Percentiles rank a stretch among this genome's conserved stretches.
These are phyloP conservation scores for Molossus molossus DNA, from an alignment of 2,797 vertebrate species.

Conservation along the genomic window DNA sequence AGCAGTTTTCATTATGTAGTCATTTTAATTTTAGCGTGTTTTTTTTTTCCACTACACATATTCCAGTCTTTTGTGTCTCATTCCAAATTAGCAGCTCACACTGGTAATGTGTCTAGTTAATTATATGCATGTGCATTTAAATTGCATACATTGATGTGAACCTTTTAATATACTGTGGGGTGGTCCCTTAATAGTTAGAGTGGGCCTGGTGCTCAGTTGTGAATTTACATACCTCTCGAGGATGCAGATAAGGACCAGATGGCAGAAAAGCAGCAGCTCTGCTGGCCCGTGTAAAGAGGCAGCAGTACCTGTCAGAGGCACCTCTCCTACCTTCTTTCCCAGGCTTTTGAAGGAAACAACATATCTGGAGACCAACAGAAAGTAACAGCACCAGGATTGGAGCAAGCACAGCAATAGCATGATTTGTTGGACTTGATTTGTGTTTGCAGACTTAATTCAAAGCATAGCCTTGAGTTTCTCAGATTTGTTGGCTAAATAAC, in stretches of 20 bases:
- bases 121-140: slow-evolving; percentile 81
- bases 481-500: not conserved
- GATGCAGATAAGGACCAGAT: slow-evolving; percentile 69
- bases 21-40: slow-evolving; percentile 77
- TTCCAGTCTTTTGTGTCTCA: slow-evolving; percentile 74
- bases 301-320: not conserved
- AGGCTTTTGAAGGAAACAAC: not conserved
- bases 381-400: not conserved
- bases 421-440: not conserved
- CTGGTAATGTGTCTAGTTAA: slow-evolving; percentile 78
- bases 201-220: slow-evolving; percentile 65
- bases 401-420: not conserved
- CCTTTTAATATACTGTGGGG: slow-evolving; percentile 85
- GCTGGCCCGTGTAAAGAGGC: slow-evolving; percentile 41
- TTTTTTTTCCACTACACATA: slow-evolving; percentile 64
- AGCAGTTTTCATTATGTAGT: slow-evolving; percentile 80
- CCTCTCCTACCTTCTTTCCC: not conserved
- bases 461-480: not conserved
- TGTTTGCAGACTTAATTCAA: not conserved
- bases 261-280: slow-evolving; percentile 64
- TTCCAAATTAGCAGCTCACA: slow-evolving; percentile 82
- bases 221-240: slow-evolving; percentile 79
- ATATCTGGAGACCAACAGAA: not conserved
- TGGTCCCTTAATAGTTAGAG: slow-evolving; percentile 77
- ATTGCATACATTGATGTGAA: slow-evolving; percentile 82